Evolutionary conservation across 2,113 vertebrate species (phyloP).

Genomic region (Prietella phreatophila): DNA sequence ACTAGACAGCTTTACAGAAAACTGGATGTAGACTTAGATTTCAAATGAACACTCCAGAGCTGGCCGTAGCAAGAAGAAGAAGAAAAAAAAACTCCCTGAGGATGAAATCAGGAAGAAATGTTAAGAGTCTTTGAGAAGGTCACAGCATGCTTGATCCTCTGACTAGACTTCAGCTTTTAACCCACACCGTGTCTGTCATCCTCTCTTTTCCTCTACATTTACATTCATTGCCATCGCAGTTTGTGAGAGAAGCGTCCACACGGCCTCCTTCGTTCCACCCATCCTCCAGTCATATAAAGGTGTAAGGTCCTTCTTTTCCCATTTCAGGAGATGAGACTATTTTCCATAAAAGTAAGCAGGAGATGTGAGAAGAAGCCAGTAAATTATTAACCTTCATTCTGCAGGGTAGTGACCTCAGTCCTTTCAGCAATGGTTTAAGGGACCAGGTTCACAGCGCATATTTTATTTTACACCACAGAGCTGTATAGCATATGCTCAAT

Average conservation of each 20-base stretch:
- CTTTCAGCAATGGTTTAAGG: not conserved
- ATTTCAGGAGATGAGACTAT: not conserved
- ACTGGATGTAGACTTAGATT: not conserved
- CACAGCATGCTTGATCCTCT: not conserved
- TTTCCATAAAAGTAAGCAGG: not conserved
- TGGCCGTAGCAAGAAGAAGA: not conserved
- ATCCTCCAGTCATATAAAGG: conserved; percentile 22
- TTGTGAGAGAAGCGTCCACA: not conserved
- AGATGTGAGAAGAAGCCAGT: not conserved
- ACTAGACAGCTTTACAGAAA: not conserved
- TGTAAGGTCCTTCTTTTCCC: not conserved
- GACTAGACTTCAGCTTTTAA: not conserved
- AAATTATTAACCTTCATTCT: not conserved
- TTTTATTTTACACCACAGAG: not conserved
- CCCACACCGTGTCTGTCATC: too few species aligned
- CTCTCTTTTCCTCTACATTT: not conserved
- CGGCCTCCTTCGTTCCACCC: conserved; percentile 35
- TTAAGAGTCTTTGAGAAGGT: not conserved
- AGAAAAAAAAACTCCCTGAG: not conserved
- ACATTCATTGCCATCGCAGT: not conserved
- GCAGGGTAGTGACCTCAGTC: not conserved
- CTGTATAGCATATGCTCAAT: not conserved
- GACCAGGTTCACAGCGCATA: not conserved
- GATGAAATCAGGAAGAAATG: not conserved
- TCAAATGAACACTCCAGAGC: not conserved